Base-by-base conservation (phyloP, 2,888 invertebrate genomes). In the Cephus pulcher region DNA sequence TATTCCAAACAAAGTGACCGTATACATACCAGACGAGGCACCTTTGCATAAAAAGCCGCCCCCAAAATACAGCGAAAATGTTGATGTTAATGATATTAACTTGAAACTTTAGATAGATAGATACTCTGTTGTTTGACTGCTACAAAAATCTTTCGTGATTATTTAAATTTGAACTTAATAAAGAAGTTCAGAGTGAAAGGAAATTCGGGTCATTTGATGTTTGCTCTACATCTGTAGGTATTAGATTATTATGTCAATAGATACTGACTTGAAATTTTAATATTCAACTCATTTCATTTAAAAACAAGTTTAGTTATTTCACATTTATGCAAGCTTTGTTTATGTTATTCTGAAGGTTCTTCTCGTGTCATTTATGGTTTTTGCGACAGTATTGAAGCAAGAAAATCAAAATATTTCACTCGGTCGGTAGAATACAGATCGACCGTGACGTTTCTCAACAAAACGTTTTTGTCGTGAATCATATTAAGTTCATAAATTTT, bases 11-110 rank as follows among this genome's bases (percentile, higher is more conserved):
- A 86, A 88, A 76, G 75, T 87, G 32, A 80, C 84, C 33, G 82
- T 90, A 35, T 85, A 86, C 40, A 76, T 89, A 73, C 87, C 87
- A n/a, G 88, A 89, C n/a, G 87, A 89, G 74, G 84, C 82, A 37
- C 86, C 87, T 69, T 78, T 89, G 73, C 82, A 87, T 78, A 87
- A 89, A 83, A 84, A 84, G 74, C 87, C 88, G 12, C 88, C 88
- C 69, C 88, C 88, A 11, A 89, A 88, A 34, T 88, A 88, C 79
- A 82, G 80, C 78, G 87, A 88, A 75, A 81, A 84, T 12, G 81
- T 83, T 23, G 81, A 82, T 73, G 75, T 75, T 6, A 69, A 76
- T 73, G 79, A 83, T 34, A 34, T 80, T 79, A 79, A 82, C 69
- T 78, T 81, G 73, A 81, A 85, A 81, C 75, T 81, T 79, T 84